Evolutionary conservation across 1,140 invertebrate species (phyloP).

Genomic region (Drosophila dunni): DNA sequence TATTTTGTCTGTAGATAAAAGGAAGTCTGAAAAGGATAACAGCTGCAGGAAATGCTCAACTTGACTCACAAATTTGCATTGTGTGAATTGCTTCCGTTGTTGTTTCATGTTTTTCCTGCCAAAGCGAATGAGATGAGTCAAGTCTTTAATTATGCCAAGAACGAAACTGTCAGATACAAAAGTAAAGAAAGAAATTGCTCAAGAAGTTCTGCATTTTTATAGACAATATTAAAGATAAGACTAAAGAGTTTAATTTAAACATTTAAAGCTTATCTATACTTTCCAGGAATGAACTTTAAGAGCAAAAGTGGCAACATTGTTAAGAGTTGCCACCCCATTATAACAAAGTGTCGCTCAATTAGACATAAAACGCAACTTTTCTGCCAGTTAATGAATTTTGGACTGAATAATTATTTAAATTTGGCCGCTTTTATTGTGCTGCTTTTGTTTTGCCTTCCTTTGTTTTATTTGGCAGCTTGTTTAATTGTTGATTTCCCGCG

Average conservation of each 20-base stretch:
- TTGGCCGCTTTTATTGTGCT: conserved; percentile 18
- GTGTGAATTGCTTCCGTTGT: conserved; percentile 64
- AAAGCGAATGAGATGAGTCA: background rate
- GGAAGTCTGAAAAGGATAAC: conserved; percentile 9
- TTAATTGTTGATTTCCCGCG: conserved; percentile 17
- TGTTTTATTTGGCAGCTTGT: conserved; percentile 13
- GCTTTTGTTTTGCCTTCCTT: conserved; percentile 12
- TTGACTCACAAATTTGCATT: conserved; percentile 66
- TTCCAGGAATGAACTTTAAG: background rate
- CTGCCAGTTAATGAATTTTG: conserved; percentile 28
- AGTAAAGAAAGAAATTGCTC: background rate
- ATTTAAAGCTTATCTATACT: background rate
- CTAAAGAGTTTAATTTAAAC: too few relatives aligned
- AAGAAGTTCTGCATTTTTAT: too few relatives aligned
- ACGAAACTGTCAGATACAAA: background rate
- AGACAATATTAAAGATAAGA: conserved; percentile 3
- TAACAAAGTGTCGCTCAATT: conserved; percentile 11
- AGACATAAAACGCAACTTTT: conserved; percentile 16
- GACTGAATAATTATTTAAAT: conserved; percentile 35
- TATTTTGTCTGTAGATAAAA: conserved; percentile 26
- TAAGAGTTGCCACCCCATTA: conserved; percentile 12
- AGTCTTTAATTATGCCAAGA: conserved; percentile 29
- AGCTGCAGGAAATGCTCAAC: conserved; percentile 33
- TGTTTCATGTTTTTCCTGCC: conserved; percentile 41
- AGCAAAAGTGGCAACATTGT: conserved; percentile 4